Evolutionary conservation across 2,113 vertebrate genomes (phyloP).

Genomic region (Chloroceryle aenea): DNA sequence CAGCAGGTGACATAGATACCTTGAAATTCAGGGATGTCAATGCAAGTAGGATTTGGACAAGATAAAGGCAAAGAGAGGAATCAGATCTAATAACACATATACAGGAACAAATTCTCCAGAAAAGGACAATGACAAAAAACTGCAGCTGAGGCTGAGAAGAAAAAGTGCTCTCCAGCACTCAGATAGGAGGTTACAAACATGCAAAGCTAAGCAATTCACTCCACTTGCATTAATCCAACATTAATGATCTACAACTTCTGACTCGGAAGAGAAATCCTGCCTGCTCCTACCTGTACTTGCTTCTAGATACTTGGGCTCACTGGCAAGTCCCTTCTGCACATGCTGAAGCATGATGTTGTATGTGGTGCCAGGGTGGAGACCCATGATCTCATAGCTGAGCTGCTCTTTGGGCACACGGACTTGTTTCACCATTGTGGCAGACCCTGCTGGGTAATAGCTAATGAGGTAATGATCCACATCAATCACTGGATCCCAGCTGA

Average conservation of each 20-base stretch:
- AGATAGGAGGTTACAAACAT: background rate
- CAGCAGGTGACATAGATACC: background rate
- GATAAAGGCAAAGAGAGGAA: background rate
- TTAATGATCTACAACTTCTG: background rate
- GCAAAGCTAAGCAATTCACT: background rate
- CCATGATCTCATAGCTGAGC: conserved; percentile 78
- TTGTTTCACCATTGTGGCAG: conserved; percentile 65
- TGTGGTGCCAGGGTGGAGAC: conserved; percentile 79
- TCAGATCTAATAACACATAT: background rate
- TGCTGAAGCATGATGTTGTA: conserved; percentile 80
- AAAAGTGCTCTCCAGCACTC: background rate
- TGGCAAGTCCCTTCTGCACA: conserved; percentile 78
- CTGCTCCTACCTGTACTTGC: conserved; percentile 80
- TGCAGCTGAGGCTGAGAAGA: background rate
- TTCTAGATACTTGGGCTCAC: conserved; percentile 78
- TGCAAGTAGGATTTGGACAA: background rate
- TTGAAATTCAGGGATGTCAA: background rate
- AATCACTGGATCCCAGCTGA: conserved; percentile 81
- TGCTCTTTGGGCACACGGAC: conserved; percentile 78
- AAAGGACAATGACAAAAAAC: background rate
- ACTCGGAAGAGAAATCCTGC: background rate
- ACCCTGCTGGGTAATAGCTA: conserved; percentile 78
- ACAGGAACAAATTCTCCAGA: background rate
- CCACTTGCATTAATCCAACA: background rate
- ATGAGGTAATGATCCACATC: conserved; percentile 85